Conservation (phyloP, 1,140 invertebrate species). For the Liolophura sinensis region DNA sequence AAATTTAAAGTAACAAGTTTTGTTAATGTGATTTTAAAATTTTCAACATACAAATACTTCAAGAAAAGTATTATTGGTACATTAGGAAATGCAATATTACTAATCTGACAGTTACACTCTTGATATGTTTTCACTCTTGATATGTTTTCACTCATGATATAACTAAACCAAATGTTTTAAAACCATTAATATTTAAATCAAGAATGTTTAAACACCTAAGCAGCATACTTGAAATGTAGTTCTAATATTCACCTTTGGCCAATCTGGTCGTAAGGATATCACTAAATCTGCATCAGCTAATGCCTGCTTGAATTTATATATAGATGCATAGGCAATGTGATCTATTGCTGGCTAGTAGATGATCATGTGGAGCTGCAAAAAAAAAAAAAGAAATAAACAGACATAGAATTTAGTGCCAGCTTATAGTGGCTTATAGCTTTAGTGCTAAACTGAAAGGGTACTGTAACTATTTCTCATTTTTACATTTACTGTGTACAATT, state of each 20-base stretch:
- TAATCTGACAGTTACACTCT: too few species aligned
- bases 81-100: too few species aligned
- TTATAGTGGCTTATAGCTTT: constrained; percentile 5
- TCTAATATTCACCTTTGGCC: constrained; percentile 70
- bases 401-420: neutral
- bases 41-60: too few species aligned
- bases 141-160: too few species aligned
- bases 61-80: too few species aligned
- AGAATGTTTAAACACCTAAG: too few species aligned
- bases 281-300: constrained; percentile 72
- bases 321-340: constrained; percentile 68
- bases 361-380: constrained; percentile 70
- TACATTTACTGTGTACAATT: constrained; percentile 2
- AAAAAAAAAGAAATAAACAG: constrained; percentile 9
- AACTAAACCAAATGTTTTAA: too few species aligned
- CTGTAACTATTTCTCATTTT: constrained; percentile 9
- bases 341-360: constrained; percentile 71
- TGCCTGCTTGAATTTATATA: constrained; percentile 70
- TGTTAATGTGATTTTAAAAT: too few species aligned
- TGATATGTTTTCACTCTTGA: too few species aligned
- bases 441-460: constrained; percentile 4
- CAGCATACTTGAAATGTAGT: too few species aligned
- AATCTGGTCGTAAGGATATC: constrained; percentile 69
- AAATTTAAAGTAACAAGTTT: too few species aligned
- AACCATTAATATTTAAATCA: too few species aligned